Evolutionary conservation across 2,888 invertebrate species (phyloP).

Genomic region (Diadegma fenestrale): DNA sequence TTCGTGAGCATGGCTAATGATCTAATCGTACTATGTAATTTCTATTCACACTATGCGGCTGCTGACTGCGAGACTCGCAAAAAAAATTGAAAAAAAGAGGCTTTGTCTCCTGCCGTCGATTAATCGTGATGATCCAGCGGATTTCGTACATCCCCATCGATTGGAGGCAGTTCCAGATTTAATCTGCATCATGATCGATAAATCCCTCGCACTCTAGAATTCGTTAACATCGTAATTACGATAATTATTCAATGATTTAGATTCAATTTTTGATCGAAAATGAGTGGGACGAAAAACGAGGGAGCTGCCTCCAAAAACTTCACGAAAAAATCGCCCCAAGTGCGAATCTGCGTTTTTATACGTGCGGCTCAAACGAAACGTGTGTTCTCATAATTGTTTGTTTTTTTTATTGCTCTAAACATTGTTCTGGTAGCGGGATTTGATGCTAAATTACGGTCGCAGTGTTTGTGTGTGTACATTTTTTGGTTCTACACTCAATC

Average conservation of each 20-base stretch:
- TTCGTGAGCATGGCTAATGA: conserved; percentile 59
- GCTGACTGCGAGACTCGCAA: conserved; percentile 62
- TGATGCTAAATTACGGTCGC: conserved; percentile 53
- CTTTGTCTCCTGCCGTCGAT: conserved; percentile 58
- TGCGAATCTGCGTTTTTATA: conserved; percentile 62
- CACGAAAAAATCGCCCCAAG: conserved; percentile 64
- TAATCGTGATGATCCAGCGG: conserved; percentile 64
- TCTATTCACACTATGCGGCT: conserved; percentile 65
- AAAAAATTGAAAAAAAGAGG: conserved; percentile 52
- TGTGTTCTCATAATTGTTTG: conserved; percentile 47
- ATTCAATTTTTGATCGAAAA: not conserved
- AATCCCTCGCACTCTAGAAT: not conserved
- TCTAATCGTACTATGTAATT: conserved; percentile 51
- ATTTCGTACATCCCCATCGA: conserved; percentile 57
- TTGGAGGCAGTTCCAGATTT: conserved; percentile 60
- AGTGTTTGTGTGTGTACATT: conserved; percentile 23
- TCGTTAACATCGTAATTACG: not conserved
- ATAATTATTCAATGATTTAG: not conserved
- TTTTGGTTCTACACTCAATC: conserved; percentile 33
- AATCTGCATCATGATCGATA: conserved; percentile 14
- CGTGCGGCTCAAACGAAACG: conserved; percentile 60
- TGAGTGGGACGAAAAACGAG: conserved; percentile 6
- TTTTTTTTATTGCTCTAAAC: conserved; percentile 19
- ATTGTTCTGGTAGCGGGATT: conserved; percentile 48
- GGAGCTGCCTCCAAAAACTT: conserved; percentile 66